Evolutionary conservation across 2,113 vertebrate genomes (phyloP), one percentile per base, ranked within the genome.

Genomic region (Hydrochoerus hydrochaeris): DNA sequence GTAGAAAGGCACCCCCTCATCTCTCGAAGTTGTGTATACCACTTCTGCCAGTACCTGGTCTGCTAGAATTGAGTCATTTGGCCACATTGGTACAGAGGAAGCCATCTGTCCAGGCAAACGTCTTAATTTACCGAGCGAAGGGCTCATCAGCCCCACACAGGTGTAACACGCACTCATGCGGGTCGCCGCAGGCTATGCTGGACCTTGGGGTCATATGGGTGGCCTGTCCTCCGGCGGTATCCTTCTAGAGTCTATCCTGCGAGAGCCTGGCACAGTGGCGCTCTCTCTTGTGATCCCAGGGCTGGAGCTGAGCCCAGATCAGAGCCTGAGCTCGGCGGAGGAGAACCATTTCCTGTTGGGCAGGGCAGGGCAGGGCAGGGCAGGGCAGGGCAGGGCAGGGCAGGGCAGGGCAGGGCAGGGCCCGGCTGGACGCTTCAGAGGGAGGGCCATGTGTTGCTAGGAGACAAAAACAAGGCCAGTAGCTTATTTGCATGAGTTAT

Each of bases 401-500:
- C 22, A 3, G 57, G 49, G 46, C 75, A 17, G 73, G 69, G 32
- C 44, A 2, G 63, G 44, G 75, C 75, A 2, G 60, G 52, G 49
- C 49, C 9, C 49, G 10, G 49, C 49, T 16, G 73, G 5, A 41
- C 54, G 26, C 28, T 20, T 26, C 41, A 7, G 32, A 67, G n/a
- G 35, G n/a, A 62, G 35, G 20, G 19, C 24, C 58, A 26, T 83
- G 67, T 67, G 26, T 41, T 69, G 19, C 44, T 49, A 26, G 60
- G 69, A 90, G 81, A 82, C 67, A 90, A 95, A 90, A 65, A 82
- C 67, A 86, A 93, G 44, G 19, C 52, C 81, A 44, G 71, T 12
- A 11, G 63, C 13, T 75, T 24, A 35, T 90, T 69, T 83, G 58
- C 9, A 35, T 82, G 28, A 22, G 3, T 60, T 65, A 67, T 54